Base-by-base conservation (phyloP, 92 coral and sea anemone species). In the Desmophyllum pertusum region DNA sequence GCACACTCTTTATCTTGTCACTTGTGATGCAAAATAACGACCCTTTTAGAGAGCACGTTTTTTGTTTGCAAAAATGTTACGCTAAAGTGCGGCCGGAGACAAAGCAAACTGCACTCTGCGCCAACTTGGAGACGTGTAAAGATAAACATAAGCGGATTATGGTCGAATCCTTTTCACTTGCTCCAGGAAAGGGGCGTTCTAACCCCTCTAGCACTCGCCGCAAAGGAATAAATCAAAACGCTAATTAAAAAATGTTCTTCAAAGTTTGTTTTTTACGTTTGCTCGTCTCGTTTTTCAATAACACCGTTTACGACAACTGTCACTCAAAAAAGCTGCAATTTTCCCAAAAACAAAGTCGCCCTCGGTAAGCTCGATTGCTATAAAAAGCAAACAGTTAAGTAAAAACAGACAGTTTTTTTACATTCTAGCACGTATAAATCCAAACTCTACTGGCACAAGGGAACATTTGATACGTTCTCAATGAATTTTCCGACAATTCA, bases 161-260 rank as follows among this genome's bases (percentile, higher is more conserved):
- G 30, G n/a, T 46, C 10, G 61, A 79, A 65, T 65, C 48, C 62
- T 30, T 42, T 61, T 81, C 53, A 30, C 3, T 38, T 15, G 29
- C 79, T 45, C 65, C 41, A 67, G 59, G 13, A 23, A 53, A 52
- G 69, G 77, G 85, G 78, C 86, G 86, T 82, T 37, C 14, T 52
- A 29, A 37, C 66, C 37, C 57, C 51, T 39, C 78, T 70, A 38
- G 23, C 40, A 59, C 79, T 71, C 39, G 79, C 86, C 79, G 86
- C 53, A 82, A 81, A 71, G 86, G 79, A 70, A 82, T 71, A 53
- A 59, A 72, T 82, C 71, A 82, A 39, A 66, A 62, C 61, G 86
- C 86, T 82, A 82, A 82, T 82, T 82, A 82, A 82, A 82, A 82
- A 55, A 59, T 71, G 10, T 73, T 55, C 79, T 55, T 41, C 33